These are phyloP conservation scores for Radopholus similis DNA, from an alignment of 1,140 invertebrate genomes.

Conservation along the genomic window DNA sequence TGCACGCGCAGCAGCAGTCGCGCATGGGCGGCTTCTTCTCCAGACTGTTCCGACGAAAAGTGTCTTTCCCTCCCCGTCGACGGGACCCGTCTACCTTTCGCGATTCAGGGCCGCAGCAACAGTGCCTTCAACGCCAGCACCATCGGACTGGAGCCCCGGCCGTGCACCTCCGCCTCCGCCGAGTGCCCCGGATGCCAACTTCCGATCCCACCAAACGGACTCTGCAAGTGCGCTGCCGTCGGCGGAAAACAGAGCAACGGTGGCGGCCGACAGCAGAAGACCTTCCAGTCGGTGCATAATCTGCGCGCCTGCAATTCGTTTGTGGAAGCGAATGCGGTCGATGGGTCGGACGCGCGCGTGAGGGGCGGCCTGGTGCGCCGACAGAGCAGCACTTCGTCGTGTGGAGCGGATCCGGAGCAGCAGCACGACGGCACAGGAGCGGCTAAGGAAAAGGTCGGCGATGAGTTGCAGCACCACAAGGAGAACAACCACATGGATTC, in stretches of 20 bases:
- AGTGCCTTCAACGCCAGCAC: constrained; percentile 29
- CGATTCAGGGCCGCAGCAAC: constrained; percentile 31
- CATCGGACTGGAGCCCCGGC: not conserved
- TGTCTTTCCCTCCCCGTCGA: not conserved
- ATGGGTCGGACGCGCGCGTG: no score
- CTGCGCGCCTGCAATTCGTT: not conserved
- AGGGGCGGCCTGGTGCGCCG: not conserved
- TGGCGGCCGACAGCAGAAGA: not conserved
- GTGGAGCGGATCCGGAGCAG: not conserved
- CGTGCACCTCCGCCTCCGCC: not conserved
- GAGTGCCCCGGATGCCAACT: not conserved
- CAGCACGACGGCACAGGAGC: not conserved
- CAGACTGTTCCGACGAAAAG: constrained; percentile 27
- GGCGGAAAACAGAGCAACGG: not conserved
- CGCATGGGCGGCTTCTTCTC: constrained; percentile 28
- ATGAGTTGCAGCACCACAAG: not conserved
- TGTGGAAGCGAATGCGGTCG: no score
- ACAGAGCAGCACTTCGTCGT: not conserved
- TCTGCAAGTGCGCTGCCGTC: not conserved
- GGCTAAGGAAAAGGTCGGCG: not conserved
- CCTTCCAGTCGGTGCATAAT: not conserved
- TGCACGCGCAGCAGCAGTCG: constrained; percentile 17
- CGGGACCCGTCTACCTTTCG: not conserved
- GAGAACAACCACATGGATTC: no score
- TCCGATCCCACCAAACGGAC: not conserved